Evolutionary conservation across 2,888 invertebrate species (phyloP), one percentile per base, ranked within the genome.

Genomic region (Pandemis corylana): DNA sequence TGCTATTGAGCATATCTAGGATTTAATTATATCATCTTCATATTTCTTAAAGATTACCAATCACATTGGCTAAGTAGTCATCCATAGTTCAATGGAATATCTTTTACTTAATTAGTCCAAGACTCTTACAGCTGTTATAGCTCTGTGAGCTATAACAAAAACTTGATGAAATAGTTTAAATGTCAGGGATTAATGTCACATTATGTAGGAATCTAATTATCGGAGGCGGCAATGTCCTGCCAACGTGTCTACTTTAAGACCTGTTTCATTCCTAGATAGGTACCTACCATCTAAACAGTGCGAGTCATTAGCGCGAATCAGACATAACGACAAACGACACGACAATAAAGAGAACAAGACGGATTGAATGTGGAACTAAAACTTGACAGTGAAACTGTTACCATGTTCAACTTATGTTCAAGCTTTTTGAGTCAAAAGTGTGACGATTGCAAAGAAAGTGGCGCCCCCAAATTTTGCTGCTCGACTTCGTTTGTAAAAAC

Each of bases 151-250:
- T 5, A 41, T 41, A 15, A 15, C 67, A 67, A 67, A 67, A 67
- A 67, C 67, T 28, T 10, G 28, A 36, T 36, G 28, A 36, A 36
- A 4, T 36, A 36, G 53, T n/a, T 15, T 28, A 28, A 59, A 59
- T 12, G 53, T 53, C 53, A 67, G 53, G 67, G 67, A 67, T 67
- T 53, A 41, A 67, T 53, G 51, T 53, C 41, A 7, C 41, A 53
- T 15, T 28, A 51, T 36, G 28, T 67, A 53, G 53, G 53, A 67
- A 53, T 49, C 65, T 65, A 65, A 67, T 53, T 67, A 67, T 41
- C 53, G 53, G 44, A 7, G 28, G 9, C 28, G 41, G 51, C 67
- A 53, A 67, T 41, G 66, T 15, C 66, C 53, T 67, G 5, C 28
- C 20, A 46, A 49, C 65, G 13, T 1, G 13, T 12, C 59, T 10